Percentiles rank a stretch among this genome's conserved stretches.
Conservation (phyloP, 64 coral and sea anemone genomes). For the Porites australiensis region DNA sequence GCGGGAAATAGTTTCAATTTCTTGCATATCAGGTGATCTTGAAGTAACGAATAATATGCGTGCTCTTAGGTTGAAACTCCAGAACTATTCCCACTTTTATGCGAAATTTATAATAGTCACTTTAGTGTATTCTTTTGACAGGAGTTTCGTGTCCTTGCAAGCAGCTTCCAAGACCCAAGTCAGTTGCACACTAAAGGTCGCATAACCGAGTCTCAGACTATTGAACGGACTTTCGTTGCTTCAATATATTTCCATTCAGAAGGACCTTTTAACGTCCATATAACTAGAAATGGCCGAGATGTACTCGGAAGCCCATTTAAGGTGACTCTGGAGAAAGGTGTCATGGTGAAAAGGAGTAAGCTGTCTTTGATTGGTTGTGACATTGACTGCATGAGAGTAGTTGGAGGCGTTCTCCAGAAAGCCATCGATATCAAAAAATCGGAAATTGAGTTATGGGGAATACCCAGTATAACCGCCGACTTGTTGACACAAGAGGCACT, state of each 20-base stretch:
- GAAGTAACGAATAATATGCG: too few relatives aligned
- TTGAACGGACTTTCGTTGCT: background rate
- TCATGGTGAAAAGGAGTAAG: conserved; percentile 49
- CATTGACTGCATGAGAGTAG: conserved; percentile 42
- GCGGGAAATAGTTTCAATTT: too few relatives aligned
- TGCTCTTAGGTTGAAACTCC: too few relatives aligned
- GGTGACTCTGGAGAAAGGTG: conserved; percentile 59
- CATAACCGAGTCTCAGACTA: background rate
- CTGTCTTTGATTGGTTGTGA: conserved; percentile 63
- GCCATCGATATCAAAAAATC: background rate
- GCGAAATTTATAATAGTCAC: too few relatives aligned
- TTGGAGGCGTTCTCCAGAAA: conserved; percentile 59
- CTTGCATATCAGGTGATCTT: too few relatives aligned
- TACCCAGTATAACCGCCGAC: conserved; percentile 31
- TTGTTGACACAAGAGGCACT: conserved; percentile 30
- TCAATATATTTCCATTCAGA: conserved; percentile 59
- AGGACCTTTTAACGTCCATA: conserved; percentile 52
- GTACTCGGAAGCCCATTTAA: conserved; percentile 55
- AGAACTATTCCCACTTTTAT: too few relatives aligned
- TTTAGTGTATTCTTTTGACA: background rate
- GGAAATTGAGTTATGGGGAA: conserved; percentile 52
- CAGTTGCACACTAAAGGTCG: background rate
- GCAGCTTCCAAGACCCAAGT: background rate
- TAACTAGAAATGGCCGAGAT: conserved; percentile 51
- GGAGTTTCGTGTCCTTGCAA: conserved; percentile 15